phyloP scores from a whole-genome alignment of 92 coral and sea anemone genomes.

The Chrysogorgia sp. region DNA sequence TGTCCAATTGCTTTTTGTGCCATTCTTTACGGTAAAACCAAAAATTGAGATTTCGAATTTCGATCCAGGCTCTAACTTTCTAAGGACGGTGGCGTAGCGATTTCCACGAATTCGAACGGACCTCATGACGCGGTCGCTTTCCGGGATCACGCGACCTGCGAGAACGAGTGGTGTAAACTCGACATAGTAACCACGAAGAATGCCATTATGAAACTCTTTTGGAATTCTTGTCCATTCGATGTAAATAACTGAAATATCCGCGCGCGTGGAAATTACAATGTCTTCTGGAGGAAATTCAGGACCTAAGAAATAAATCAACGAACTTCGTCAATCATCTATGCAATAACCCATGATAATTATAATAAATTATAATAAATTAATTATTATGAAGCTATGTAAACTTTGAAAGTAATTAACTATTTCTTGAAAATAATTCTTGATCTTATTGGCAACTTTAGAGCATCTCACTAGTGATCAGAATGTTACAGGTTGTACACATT shows the following conservation, averaged over 20 bases:
- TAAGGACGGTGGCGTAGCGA: slow-evolving; percentile 5
- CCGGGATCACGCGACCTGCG: slow-evolving; percentile 21
- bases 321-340: too few relatives aligned
- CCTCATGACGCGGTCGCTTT: background rate
- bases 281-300: slow-evolving; percentile 26
- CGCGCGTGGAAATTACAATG: slow-evolving; percentile 14
- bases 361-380: too few relatives aligned
- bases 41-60: slow-evolving; percentile 11
- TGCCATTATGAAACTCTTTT: slow-evolving; percentile 13
- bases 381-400: too few relatives aligned
- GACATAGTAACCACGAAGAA: slow-evolving; percentile 41
- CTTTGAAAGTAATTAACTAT: too few relatives aligned
- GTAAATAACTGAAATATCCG: slow-evolving; percentile 1
- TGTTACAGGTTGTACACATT: too few relatives aligned
- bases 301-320: background rate
- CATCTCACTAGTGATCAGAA: too few relatives aligned
- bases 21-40: slow-evolving; percentile 22
- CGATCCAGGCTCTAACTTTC: slow-evolving; percentile 16
- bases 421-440: too few relatives aligned
- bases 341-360: too few relatives aligned
- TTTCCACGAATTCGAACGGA: slow-evolving; percentile 17
- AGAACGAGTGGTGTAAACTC: slow-evolving; percentile 17
- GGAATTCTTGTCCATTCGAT: slow-evolving; percentile 40
- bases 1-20: slow-evolving; percentile 26
- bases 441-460: too few relatives aligned